Percentiles rank a stretch among this genome's conserved stretches.
phyloP scores from a whole-genome alignment of 1,140 invertebrate species.

The Cydia fagiglandana region DNA sequence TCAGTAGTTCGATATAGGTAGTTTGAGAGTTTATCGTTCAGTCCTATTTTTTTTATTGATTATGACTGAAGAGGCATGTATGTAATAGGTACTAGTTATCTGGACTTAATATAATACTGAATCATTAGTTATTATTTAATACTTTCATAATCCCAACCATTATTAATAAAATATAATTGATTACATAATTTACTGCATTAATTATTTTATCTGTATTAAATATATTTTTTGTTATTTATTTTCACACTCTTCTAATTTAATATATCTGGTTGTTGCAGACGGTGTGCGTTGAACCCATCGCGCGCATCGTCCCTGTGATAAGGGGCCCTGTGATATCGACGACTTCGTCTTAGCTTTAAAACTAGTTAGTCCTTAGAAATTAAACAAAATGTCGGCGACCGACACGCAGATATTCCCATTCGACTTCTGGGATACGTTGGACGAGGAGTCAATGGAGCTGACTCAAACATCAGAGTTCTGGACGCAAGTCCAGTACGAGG shows the following conservation, averaged over 20 bases:
- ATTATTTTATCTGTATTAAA: background rate
- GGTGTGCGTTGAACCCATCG: conserved; percentile 73
- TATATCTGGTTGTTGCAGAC: conserved; percentile 72
- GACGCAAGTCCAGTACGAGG: conserved; percentile 67
- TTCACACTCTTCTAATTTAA: conserved; percentile 34
- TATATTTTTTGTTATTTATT: background rate
- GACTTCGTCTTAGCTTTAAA: conserved; percentile 78
- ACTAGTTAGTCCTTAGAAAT: conserved; percentile 72
- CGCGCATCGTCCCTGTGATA: conserved; percentile 77
- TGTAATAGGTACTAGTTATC: no score
- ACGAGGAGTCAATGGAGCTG: conserved; percentile 62
- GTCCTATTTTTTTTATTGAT: no score
- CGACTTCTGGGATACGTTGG: conserved; percentile 67
- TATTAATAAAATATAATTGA: no score
- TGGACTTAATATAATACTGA: no score
- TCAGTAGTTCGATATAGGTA: no score
- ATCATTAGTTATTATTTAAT: no score
- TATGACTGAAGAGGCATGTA: no score
- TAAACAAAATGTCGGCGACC: conserved; percentile 62
- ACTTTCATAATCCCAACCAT: no score
- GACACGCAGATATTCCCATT: conserved; percentile 61
- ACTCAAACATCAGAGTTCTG: conserved; percentile 71
- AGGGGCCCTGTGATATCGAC: conserved; percentile 77
- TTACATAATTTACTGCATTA: no score
- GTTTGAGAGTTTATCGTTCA: no score